These are phyloP conservation scores for Pangasius larnaudii DNA, from an alignment of 2,797 vertebrate species.

Conservation along the genomic window DNA sequence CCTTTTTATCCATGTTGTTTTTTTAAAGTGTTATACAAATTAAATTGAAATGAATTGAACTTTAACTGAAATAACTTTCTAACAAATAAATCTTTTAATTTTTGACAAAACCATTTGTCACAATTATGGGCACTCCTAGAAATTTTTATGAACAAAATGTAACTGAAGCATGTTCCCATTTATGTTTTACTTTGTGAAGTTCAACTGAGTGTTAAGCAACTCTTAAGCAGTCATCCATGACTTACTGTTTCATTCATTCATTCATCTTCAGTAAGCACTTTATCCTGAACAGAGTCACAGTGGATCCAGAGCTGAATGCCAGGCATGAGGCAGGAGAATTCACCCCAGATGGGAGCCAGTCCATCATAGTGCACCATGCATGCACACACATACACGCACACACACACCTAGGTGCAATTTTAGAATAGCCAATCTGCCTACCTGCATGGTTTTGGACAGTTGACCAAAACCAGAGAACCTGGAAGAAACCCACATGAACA, in stretches of 20 bases:
- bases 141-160: background rate
- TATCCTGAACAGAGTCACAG: background rate
- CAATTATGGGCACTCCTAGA: background rate
- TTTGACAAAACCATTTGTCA: background rate
- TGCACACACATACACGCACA: too few relatives aligned
- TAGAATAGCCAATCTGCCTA: background rate
- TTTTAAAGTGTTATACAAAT: background rate
- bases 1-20: background rate
- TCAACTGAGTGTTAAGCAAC: background rate
- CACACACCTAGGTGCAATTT: background rate
- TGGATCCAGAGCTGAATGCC: background rate
- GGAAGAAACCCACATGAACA: background rate
- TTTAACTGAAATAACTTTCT: background rate
- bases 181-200: background rate
- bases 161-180: background rate
- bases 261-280: background rate
- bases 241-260: background rate
- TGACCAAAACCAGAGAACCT: background rate
- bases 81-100: background rate
- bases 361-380: background rate
- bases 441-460: background rate
- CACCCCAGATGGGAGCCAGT: background rate
- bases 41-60: background rate
- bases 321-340: background rate
- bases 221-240: background rate